A percentile compares a stretch with the other conserved stretches of the same genome.
Conservation (phyloP, 2,888 invertebrate genomes). For the Lucinisca nassula region DNA sequence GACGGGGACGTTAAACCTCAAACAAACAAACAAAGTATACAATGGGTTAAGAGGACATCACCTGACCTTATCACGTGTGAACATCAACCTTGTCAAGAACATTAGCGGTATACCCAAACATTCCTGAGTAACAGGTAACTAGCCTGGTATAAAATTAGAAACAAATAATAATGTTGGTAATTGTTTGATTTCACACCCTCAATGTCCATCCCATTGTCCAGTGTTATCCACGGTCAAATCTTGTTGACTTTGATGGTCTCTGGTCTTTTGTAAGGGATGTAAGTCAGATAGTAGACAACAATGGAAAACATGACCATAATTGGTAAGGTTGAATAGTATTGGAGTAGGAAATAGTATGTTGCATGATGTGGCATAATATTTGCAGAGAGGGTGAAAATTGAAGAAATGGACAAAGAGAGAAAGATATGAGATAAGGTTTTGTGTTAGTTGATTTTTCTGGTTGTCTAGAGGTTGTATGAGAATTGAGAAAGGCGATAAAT, state of each 20-base stretch:
- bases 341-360: background rate
- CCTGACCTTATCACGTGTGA: background rate
- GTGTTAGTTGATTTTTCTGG: background rate
- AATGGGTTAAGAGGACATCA: background rate
- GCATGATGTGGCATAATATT: conserved; percentile 1
- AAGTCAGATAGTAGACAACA: background rate
- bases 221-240: conserved; percentile 5
- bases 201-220: conserved; percentile 45
- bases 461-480: background rate
- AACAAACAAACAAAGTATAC: no score
- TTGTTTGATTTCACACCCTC: conserved; percentile 34
- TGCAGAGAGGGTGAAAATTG: conserved; percentile 4
- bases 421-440: conserved; percentile 8
- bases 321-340: background rate
- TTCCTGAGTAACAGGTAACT: background rate
- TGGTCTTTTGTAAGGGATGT: background rate
- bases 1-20: no score
- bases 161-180: conserved; percentile 4
- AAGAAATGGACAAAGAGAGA: background rate
- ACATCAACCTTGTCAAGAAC: background rate
- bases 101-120: background rate
- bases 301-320: background rate
- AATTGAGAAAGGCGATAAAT: background rate
- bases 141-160: background rate
- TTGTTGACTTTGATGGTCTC: background rate